Base-by-base conservation (phyloP, 2,888 invertebrate species). In the Mythimna ferrago region DNA sequence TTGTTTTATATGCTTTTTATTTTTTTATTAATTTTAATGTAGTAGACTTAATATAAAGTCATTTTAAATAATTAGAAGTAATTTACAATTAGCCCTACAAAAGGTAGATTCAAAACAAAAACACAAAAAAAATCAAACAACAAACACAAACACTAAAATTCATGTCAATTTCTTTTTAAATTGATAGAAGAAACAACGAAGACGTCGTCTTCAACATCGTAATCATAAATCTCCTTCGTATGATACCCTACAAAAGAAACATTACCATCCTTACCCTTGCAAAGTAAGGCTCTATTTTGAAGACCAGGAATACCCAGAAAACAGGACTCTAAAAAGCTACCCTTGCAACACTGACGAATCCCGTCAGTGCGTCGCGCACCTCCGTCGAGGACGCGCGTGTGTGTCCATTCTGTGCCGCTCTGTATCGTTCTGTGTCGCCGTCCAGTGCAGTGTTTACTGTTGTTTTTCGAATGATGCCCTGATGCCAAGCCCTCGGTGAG, bases 321-420 rank as follows among this genome's bases (percentile, higher is more conserved):
- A 32, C 14, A 60, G 76, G 70, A 64, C 9, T 26, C 16, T 2
- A 14, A 53, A 78, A 60, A 69, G 41, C 26, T 14, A 53, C 26
- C 21, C 64, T 83, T 57, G 75, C 76, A 84, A 70, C 84, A 73
- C 83, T 53, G 51, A 63, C 65, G n/a, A 67, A 71, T 56, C 57
- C 71, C 73, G 80, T 76, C 90, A 93, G 93, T 93, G 90, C 90
- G 92, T 88, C 89, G 89, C 89, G 88, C 85, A 83, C 81, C 87
- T 77, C 76, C 54, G 77, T 57, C 77, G 79, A 67, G 73, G 73
- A 53, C 80, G 88, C 86, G 81, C 85, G 87, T 83, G 68, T 69
- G 57, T 65, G 66, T 58, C 57, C 57, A 53, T 51, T 48, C 19
- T 69, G 69, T 61, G 66, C 58, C 64, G 38, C 2, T 48, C 35